phyloP scores from a whole-genome alignment of 1,140 invertebrate genomes.

The Drosophila ercepeae region DNA sequence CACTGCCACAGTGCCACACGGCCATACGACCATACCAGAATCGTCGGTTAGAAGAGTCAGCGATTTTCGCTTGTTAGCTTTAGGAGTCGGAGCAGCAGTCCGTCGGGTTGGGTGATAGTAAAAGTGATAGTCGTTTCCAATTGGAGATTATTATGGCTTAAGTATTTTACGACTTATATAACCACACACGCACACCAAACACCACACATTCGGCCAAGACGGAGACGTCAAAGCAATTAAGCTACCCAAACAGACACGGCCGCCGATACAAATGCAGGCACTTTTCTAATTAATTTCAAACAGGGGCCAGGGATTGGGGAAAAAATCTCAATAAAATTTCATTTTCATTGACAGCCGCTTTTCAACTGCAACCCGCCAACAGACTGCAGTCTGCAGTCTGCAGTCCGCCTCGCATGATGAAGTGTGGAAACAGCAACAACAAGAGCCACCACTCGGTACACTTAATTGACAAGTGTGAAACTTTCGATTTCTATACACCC shows the following conservation, averaged over 20 bases:
- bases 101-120: constrained; percentile 53
- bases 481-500: constrained; percentile 82
- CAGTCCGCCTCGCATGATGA: constrained; percentile 43
- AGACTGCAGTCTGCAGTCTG: not conserved
- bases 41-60: constrained; percentile 68
- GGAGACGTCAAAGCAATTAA: constrained; percentile 73
- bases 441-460: constrained; percentile 65
- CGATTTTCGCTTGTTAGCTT: constrained; percentile 61
- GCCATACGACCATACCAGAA: no score
- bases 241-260: constrained; percentile 63
- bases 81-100: constrained; percentile 17
- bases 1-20: constrained; percentile 56
- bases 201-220: constrained; percentile 15
- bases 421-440: constrained; percentile 48
- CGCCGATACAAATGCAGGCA: constrained; percentile 49
- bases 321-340: constrained; percentile 82
- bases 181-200: constrained; percentile 46
- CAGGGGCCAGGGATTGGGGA: constrained; percentile 8
- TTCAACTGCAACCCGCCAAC: constrained; percentile 63
- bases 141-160: constrained; percentile 80
- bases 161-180: constrained; percentile 82
- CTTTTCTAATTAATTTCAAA: constrained; percentile 79
- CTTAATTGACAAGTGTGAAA: constrained; percentile 83
- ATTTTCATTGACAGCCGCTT: constrained; percentile 82
- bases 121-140: constrained; percentile 82